phyloP scores from a whole-genome alignment of 2,113 vertebrate species.

The Osmerus mordax region DNA sequence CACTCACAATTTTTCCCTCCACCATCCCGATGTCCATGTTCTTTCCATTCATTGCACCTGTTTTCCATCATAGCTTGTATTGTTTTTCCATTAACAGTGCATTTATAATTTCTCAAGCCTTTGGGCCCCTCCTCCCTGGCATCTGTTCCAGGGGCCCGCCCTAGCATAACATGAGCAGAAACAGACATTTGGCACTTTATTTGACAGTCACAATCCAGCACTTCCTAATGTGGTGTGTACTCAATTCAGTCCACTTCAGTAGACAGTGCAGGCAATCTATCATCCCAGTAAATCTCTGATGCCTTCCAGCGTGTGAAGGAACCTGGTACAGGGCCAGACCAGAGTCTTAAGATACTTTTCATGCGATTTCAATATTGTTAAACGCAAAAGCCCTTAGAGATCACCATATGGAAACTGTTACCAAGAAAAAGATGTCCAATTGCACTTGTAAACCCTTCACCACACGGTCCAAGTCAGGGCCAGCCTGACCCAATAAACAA shows the following conservation, averaged over 20 bases:
- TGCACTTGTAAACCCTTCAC: no score
- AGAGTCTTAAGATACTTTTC: neutral
- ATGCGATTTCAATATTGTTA: no score
- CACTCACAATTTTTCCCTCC: neutral
- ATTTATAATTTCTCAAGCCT: constrained; percentile 32
- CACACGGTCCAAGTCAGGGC: no score
- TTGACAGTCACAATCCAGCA: constrained; percentile 41
- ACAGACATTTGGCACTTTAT: constrained; percentile 37
- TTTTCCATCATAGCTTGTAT: constrained; percentile 16
- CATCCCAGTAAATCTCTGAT: constrained; percentile 17
- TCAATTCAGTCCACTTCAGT: constrained; percentile 32
- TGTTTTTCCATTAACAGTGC: constrained; percentile 43
- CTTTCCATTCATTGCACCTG: constrained; percentile 36
- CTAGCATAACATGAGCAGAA: constrained; percentile 29
- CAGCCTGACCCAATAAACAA: no score
- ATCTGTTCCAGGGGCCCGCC: constrained; percentile 13
- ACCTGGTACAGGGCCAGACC: neutral
- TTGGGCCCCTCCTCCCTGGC: constrained; percentile 8
- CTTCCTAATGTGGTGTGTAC: constrained; percentile 32
- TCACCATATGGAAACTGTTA: no score
- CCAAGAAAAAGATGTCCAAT: no score
- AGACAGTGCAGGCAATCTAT: constrained; percentile 35
- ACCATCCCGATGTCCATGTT: constrained; percentile 3
- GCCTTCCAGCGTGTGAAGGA: constrained; percentile 8
- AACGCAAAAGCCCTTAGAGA: no score